These are phyloP conservation scores for Anseranas semipalmata DNA, from an alignment of 2,113 vertebrate genomes.

Conservation along the genomic window DNA sequence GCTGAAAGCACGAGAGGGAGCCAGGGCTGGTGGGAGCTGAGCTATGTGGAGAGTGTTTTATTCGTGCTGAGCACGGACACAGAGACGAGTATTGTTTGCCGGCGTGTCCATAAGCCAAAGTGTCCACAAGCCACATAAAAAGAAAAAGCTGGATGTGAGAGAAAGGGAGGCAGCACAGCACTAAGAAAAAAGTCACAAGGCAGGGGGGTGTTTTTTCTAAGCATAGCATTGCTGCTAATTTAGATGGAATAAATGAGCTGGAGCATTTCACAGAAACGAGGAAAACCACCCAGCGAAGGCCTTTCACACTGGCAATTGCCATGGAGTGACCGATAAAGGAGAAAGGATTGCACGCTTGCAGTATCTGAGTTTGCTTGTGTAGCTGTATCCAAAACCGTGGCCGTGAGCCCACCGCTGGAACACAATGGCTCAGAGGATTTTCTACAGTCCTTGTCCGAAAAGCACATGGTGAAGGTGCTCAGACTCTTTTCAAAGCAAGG, in stretches of 20 bases:
- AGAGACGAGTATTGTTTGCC: neutral
- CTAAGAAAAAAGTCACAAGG: neutral
- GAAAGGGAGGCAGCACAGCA: neutral
- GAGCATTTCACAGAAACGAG: neutral
- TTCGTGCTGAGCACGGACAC: neutral
- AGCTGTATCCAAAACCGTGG: neutral
- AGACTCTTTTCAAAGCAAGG: neutral
- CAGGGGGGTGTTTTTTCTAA: neutral
- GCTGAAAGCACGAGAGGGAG: neutral
- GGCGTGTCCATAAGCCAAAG: neutral
- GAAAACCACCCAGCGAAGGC: neutral
- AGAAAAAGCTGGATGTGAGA: neutral
- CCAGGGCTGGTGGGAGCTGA: neutral
- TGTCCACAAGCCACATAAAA: neutral
- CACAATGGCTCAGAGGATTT: neutral
- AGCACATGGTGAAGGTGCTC: neutral
- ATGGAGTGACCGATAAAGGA: neutral
- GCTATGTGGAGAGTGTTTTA: accelerated
- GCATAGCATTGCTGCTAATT: neutral
- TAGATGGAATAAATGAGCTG: neutral
- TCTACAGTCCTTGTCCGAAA: neutral
- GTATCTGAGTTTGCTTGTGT: neutral
- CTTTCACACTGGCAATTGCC: neutral
- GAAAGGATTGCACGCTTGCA: neutral
- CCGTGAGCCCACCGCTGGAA: neutral